These are phyloP conservation scores for Clavelina lepadiformis DNA, from an alignment of 23 tunicate genomes.

Conservation along the genomic window DNA sequence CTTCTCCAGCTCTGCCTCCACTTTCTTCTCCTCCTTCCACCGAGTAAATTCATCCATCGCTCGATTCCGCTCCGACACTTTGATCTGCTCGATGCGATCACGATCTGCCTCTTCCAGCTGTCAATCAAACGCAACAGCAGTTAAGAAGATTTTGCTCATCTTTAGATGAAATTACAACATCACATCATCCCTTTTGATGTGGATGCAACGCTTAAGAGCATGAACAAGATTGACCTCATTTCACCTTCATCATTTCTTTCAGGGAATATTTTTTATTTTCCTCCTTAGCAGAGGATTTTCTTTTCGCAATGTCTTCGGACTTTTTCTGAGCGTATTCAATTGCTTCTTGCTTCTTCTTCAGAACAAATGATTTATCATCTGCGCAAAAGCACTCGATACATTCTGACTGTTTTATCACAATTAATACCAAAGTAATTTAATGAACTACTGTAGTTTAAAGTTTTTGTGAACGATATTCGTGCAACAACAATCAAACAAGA, in stretches of 20 bases:
- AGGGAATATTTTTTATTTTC: conserved; percentile 56
- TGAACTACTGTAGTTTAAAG: background rate
- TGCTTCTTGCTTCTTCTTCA: conserved; percentile 69
- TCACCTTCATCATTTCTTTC: conserved; percentile 83
- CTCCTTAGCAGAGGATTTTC: conserved; percentile 34
- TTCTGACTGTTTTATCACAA: background rate
- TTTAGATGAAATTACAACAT: background rate
- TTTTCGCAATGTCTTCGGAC: conserved; percentile 30
- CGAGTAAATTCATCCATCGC: conserved; percentile 39
- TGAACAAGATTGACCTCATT: background rate
- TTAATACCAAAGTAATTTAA: background rate
- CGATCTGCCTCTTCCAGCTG: conserved; percentile 44
- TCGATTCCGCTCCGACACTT: conserved; percentile 52
- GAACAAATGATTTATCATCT: conserved; percentile 41
- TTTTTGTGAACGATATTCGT: background rate
- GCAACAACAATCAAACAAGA: background rate
- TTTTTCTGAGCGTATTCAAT: conserved; percentile 60
- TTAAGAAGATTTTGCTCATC: no score
- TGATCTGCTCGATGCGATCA: conserved; percentile 44
- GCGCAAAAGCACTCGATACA: no score
- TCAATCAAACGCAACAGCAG: background rate
- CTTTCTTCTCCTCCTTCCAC: conserved; percentile 62
- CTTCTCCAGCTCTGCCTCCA: conserved; percentile 54
- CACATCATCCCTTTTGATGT: background rate
- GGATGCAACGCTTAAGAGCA: background rate